These are phyloP conservation scores for Idaea straminata DNA, from an alignment of 2,888 invertebrate species.

Conservation along the genomic window DNA sequence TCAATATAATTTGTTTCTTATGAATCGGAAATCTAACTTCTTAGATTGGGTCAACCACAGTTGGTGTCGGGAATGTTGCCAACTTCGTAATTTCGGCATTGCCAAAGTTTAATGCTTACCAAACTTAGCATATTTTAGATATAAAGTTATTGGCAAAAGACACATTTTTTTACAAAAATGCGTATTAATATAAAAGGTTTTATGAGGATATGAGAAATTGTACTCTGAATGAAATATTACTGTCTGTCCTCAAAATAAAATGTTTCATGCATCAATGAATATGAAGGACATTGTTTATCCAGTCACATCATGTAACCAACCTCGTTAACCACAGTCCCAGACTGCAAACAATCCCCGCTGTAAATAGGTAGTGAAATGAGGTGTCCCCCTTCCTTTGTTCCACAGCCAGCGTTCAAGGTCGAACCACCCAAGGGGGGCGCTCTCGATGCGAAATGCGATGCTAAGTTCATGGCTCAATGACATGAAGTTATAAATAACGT, in stretches of 20 bases:
- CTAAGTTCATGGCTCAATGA: conserved; percentile 29
- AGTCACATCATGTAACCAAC: conserved; percentile 24
- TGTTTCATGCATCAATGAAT: conserved; percentile 13
- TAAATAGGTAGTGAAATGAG: conserved; percentile 34
- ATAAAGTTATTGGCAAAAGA: too few species aligned
- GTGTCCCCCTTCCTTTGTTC: conserved; percentile 41
- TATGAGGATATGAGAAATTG: conserved; percentile 8
- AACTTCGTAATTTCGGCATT: conserved; percentile 35
- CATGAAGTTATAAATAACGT: conserved; percentile 33
- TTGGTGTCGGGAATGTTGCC: conserved; percentile 38
- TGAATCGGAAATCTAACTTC: not conserved
- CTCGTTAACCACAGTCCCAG: conserved; percentile 31
- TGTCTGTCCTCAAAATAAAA: conserved; percentile 13
- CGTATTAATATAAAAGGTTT: not conserved
- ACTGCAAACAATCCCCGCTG: conserved; percentile 26
- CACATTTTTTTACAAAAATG: too few species aligned
- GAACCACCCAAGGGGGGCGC: conserved; percentile 26
- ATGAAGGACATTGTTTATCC: conserved; percentile 24
- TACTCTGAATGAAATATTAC: not conserved
- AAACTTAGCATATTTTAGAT: not conserved
- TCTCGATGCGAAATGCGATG: conserved; percentile 36
- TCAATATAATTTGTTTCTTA: not conserved
- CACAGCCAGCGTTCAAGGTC: conserved; percentile 55
- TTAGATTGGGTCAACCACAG: not conserved
- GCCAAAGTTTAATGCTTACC: conserved; percentile 34